Conservation (phyloP, 2,113 vertebrate genomes). For the Rhineura floridana region DNA sequence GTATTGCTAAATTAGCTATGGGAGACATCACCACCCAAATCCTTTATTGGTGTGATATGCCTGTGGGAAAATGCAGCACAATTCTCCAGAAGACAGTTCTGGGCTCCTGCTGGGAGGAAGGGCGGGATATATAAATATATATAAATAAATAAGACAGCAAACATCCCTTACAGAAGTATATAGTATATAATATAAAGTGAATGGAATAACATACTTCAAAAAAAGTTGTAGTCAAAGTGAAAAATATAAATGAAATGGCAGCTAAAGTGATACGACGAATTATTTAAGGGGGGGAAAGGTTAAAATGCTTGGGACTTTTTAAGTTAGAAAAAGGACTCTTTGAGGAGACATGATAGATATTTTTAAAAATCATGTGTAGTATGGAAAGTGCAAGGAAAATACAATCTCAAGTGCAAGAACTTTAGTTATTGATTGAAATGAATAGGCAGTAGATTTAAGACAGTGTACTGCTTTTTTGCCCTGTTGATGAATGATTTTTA, state of each 20-base stretch:
- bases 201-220: neutral
- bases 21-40: neutral
- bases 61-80: neutral
- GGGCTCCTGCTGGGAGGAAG: too few relatives aligned
- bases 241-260: neutral
- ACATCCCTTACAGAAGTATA: neutral
- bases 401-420: too few relatives aligned
- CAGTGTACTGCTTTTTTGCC: neutral
- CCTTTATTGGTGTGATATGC: neutral
- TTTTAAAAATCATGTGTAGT: neutral
- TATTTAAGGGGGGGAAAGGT: neutral
- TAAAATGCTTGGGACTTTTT: neutral
- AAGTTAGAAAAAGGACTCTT: neutral
- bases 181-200: neutral
- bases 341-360: neutral
- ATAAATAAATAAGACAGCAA: too few relatives aligned
- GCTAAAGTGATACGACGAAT: neutral
- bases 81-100: neutral
- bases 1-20: neutral
- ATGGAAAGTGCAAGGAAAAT: neutral
- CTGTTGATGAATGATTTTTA: neutral
- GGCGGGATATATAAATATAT: too few relatives aligned
- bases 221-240: neutral
- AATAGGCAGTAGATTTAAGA: neutral
- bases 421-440: neutral